Evolutionary conservation across 2,113 vertebrate species (phyloP).

Genomic region (Gallinago jamesoni): DNA sequence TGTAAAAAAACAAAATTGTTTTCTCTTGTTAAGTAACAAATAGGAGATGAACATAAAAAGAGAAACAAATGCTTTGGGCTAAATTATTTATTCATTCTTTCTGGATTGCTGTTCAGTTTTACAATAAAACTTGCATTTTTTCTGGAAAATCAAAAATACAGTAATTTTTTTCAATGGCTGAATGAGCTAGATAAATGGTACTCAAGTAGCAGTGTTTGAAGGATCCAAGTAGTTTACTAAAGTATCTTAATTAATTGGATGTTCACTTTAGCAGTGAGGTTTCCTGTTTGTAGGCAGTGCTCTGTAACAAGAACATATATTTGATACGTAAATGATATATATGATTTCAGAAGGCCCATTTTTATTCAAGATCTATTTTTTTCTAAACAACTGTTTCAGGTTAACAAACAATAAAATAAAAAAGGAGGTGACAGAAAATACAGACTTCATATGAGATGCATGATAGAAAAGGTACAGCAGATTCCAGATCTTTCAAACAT

Average conservation of each 20-base stretch:
- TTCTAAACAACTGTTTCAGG: slow-evolving; percentile 20
- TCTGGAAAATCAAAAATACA: not conserved
- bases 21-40: slow-evolving; percentile 11
- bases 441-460: slow-evolving; percentile 14
- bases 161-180: slow-evolving; percentile 30
- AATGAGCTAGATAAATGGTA: slow-evolving; percentile 49
- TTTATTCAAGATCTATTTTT: slow-evolving; percentile 34
- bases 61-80: not conserved
- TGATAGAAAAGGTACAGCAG: slow-evolving; percentile 14
- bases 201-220: slow-evolving; percentile 61
- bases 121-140: slow-evolving; percentile 32
- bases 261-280: slow-evolving; percentile 54
- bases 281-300: slow-evolving; percentile 52
- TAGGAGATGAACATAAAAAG: not conserved
- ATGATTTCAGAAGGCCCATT: slow-evolving; percentile 9
- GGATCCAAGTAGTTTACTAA: slow-evolving; percentile 56
- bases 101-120: slow-evolving; percentile 2
- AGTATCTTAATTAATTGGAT: slow-evolving; percentile 68
- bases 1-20: not conserved
- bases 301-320: slow-evolving; percentile 7
- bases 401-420: slow-evolving; percentile 53
- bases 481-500: slow-evolving; percentile 26
- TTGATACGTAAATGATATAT: slow-evolving; percentile 26
- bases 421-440: slow-evolving; percentile 28
- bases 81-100: slow-evolving; percentile 6